Conservation (phyloP, 2,797 vertebrate species). For the Gadopsis marmoratus region DNA sequence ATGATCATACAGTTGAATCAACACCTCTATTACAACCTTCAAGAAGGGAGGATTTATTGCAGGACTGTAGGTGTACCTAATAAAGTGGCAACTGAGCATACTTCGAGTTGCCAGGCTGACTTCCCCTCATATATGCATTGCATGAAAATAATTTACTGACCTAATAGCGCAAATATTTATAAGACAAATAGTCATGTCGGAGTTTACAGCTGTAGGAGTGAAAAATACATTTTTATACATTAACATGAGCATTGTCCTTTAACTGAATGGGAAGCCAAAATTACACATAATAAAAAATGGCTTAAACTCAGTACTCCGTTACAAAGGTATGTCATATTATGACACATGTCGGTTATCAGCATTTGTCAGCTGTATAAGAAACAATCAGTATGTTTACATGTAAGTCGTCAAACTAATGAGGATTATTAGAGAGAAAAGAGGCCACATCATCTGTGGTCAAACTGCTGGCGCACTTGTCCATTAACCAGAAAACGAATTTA, state of each 20-base stretch:
- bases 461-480: not conserved
- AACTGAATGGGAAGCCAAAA: too few relatives aligned
- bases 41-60: not conserved
- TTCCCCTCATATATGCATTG: not conserved
- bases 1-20: not conserved
- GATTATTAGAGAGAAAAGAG: not conserved
- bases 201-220: not conserved
- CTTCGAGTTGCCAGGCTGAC: too few relatives aligned
- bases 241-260: not conserved
- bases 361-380: not conserved
- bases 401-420: not conserved
- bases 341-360: not conserved
- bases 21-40: not conserved
- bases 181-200: not conserved
- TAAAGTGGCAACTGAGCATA: not conserved
- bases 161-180: not conserved
- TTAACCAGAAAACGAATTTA: not conserved
- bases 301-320: not conserved
- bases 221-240: not conserved
- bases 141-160: not conserved
- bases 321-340: not conserved
- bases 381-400: not conserved
- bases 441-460: not conserved
- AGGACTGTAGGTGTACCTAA: not conserved
- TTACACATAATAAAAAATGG: not conserved